Evolutionary conservation across 2,113 vertebrate genomes (phyloP), one percentile per base, ranked within the genome.

Genomic region (Channa maculata): DNA sequence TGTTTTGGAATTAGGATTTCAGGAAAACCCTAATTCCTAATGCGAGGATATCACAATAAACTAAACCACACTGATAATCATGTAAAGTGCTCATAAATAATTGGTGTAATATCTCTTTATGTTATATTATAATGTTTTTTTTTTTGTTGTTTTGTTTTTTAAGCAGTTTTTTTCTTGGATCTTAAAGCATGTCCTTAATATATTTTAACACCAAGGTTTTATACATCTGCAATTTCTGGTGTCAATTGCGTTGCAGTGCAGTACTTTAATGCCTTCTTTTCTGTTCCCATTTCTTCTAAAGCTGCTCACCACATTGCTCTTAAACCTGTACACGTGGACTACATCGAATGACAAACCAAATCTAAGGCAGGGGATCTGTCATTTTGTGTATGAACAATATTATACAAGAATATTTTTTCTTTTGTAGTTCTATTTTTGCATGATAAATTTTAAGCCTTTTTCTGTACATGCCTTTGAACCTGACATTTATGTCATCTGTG

Each of bases 251-350:
- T 81, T 68, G 37, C 6, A 51, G 53, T 86, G 66, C 9, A 24
- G 11, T 82, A 50, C 51, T 72, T 64, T 2, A 43, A 65, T 76
- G 89, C 81, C 86, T 90, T 89, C 5, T 51, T 80, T 83, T 83
- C 8, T 10, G 54, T 87, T 87, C 82, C 80, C 85, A 84, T 71
- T 71, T 14, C 37, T 89, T 86, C 44, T 59, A 52, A 70, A 85
- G 83, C 81, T 86, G 79, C 84, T 92, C 82, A 80, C 80, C 91
- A 87, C 72, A 67, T 86, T 84, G 86, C 60, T 79, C 82, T 89
- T 87, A 88, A 82, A 59, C 77, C 53, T 57, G 6, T 59, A 9
- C 59, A 83, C 37, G 38, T 73, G 45, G 52, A 72, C 55, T 36
- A 33, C 62, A 12, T 52, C 24, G 43, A 15, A 72, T 70, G 37